phyloP scores from a whole-genome alignment of 2,888 invertebrate genomes.

The Eumacrocentrus americanus region DNA sequence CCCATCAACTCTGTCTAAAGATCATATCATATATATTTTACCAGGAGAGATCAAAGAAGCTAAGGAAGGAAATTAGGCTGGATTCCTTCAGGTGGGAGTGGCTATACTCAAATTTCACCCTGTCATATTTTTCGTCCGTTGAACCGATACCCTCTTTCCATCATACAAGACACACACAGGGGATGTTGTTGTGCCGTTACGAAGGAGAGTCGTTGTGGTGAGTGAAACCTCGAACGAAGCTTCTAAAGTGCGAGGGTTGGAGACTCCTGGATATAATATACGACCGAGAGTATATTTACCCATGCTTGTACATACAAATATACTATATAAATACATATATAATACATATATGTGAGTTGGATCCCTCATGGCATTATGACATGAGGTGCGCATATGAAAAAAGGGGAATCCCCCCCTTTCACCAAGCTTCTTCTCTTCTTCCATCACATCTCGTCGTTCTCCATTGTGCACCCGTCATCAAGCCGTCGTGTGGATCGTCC shows the following conservation, averaged over 20 bases:
- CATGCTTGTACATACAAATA: slow-evolving; percentile 2
- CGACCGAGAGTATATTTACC: slow-evolving; percentile 16
- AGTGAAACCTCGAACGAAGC: no score
- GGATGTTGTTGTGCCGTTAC: no score
- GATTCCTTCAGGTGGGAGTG: slow-evolving; percentile 25
- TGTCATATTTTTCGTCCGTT: slow-evolving; percentile 28
- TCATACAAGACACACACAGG: no score
- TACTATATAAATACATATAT: slow-evolving; percentile 1
- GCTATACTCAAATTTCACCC: slow-evolving; percentile 35
- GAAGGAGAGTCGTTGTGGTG: no score
- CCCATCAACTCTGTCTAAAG: no score
- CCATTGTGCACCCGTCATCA: slow-evolving; percentile 56
- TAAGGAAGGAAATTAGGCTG: slow-evolving; percentile 20
- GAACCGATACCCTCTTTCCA: slow-evolving; percentile 12
- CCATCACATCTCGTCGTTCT: slow-evolving; percentile 17
- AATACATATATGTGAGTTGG: neutral
- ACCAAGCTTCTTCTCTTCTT: slow-evolving; percentile 18
- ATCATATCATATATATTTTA: no score
- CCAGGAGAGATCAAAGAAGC: no score
- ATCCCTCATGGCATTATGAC: slow-evolving; percentile 17
- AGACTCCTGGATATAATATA: no score
- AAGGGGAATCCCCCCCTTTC: slow-evolving; percentile 6
- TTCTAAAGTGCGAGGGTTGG: no score
- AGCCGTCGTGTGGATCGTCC: slow-evolving; percentile 45
- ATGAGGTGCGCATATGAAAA: slow-evolving; percentile 10